Base-by-base conservation (phyloP, 2,797 vertebrate species). In the Cuniculus paca region DNA sequence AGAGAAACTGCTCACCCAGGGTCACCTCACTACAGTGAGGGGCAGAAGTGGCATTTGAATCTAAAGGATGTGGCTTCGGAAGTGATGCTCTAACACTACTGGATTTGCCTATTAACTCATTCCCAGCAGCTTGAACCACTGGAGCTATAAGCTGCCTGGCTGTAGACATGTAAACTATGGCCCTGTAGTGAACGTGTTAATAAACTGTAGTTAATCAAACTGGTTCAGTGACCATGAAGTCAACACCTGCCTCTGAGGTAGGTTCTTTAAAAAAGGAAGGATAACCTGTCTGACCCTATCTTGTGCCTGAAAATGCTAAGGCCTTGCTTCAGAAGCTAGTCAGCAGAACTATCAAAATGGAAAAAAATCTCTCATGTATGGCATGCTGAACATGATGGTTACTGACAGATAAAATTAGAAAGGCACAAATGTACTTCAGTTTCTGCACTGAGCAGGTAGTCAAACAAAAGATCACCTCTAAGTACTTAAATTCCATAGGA, bases 401-500 rank as follows among this genome's bases (percentile, higher is more conserved):
- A 28, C 1, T 88, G 48, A 77, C 20, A 78, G 42, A 86, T 54
- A 65, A 1, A 78, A 78, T 0, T 56, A 28, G 48, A 96, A 96
- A 90, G 68, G 72, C 22, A 74, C 56, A 87, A 52, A 72, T 60
- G 60, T 65, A 94, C 48, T 86, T 81, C 39, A 39, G 72, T 85
- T 95, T 90, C 82, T 92, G 36, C 36, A 58, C 28, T 88, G 86
- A 79, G 60, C 70, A 95, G 12, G 7, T 10, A 79, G 36, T 92
- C 52, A 58, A 86, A 82, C 17, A 85, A 95, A 83, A 89, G 68
- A 45, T 54, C 12, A 70, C 60, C 94, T 84, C 45, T 91, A 96
- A 96, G 63, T 79, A 94, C 42, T 86, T 77, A 77, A 88, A 86
- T 77, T 74, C 13, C 20, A 63, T 4, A 75, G 39, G 31, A 77